Evolutionary conservation across 2,888 invertebrate genomes (phyloP), one percentile per base, ranked within the genome.

Genomic region (Netelia virgata): DNA sequence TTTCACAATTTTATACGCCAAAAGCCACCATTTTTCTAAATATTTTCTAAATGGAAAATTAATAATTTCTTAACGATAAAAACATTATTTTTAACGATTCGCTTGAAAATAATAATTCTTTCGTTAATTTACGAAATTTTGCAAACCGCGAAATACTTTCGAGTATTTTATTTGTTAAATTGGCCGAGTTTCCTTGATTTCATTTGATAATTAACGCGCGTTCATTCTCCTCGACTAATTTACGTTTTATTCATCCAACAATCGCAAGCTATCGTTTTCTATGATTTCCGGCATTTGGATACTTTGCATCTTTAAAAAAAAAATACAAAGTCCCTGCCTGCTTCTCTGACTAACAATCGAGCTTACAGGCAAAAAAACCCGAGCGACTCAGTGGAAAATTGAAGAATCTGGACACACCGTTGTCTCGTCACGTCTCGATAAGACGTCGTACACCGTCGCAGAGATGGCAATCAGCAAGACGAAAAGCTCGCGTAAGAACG

Each of bases 401-500:
- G 90, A 92, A 92, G 84, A 91, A 91, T 75, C 83, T 93, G 90
- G 93, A 93, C 84, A 91, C 92, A 73, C 89, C 92, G 57, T 86
- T 93, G 83, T 92, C 93, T 63, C 91, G 93, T 43, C 93, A 93
- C 81, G 92, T 93, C 59, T 93, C 93, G 74, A 87, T 93, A 69
- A 91, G 92, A 82, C 92, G 92, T 68, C 91, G 93, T 83, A 93
- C 93, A 83, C 93, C 93, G 43, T 93, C 93, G 41, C 93, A 93
- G 82, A 92, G 92, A 82, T 93, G 93, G 93, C 93, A 93, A 84
- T 93, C 93, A 61, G 93, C 93, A 76, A 90, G 93, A 18, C 91
- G 92, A 77, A 93, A 93, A 90, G 93, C 93, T 89, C 93, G 93
- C 88, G 93, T 93, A 93, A 93, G 93, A 88, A 90, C 87, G 76